phyloP scores from a whole-genome alignment of 2,113 vertebrate genomes.

The Salvator merianae region DNA sequence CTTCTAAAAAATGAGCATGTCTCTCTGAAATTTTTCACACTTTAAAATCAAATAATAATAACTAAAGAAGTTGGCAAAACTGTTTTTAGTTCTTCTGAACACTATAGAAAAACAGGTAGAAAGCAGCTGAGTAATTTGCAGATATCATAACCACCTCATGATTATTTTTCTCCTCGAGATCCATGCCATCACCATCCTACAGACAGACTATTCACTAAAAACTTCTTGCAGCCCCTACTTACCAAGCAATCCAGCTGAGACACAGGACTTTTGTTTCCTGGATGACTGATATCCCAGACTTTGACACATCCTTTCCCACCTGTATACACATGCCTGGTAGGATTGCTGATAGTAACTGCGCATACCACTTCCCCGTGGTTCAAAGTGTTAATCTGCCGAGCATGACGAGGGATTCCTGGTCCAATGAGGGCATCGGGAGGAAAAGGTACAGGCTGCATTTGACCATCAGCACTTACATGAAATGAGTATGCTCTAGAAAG shows the following conservation, averaged over 20 bases:
- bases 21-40: neutral
- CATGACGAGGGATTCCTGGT: slow-evolving; percentile 83
- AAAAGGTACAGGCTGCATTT: slow-evolving; percentile 86
- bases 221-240: slow-evolving; percentile 39
- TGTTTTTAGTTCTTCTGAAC: neutral
- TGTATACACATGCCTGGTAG: slow-evolving; percentile 82
- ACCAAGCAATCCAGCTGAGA: slow-evolving; percentile 87
- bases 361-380: slow-evolving; percentile 85
- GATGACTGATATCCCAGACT: slow-evolving; percentile 86
- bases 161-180: neutral
- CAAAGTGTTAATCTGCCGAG: slow-evolving; percentile 84
- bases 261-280: slow-evolving; percentile 85
- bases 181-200: neutral
- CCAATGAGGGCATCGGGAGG: slow-evolving; percentile 85
- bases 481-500: slow-evolving; percentile 81
- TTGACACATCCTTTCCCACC: slow-evolving; percentile 86
- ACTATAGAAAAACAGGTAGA: neutral
- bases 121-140: neutral
- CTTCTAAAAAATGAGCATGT: neutral
- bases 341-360: slow-evolving; percentile 86
- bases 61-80: neutral
- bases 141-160: neutral
- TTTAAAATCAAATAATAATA: neutral
- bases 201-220: neutral
- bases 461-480: slow-evolving; percentile 83